Percentiles rank a stretch among this genome's conserved stretches.
These are phyloP conservation scores for Procambarus clarkii DNA, from an alignment of 1,140 invertebrate genomes.

Conservation along the genomic window DNA sequence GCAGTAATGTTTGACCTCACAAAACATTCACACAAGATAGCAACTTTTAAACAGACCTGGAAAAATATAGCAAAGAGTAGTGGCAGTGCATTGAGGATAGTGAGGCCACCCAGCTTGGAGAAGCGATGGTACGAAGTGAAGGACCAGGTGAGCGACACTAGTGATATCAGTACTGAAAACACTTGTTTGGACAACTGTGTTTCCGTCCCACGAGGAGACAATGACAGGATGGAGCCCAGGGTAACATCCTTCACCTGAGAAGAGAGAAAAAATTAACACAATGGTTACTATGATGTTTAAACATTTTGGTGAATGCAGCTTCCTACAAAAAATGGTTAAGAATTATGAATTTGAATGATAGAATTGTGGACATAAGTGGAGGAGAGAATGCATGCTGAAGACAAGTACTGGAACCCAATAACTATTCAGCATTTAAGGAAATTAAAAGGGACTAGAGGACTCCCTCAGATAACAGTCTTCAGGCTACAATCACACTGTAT, in stretches of 20 bases:
- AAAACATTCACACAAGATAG: no score
- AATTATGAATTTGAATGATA: no score
- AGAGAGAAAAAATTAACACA: background rate
- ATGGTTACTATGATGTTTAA: background rate
- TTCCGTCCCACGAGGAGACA: slow-evolving; percentile 64
- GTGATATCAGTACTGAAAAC: slow-evolving; percentile 71
- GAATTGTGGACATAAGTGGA: no score
- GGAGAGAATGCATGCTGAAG: no score
- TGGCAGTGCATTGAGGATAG: slow-evolving; percentile 70
- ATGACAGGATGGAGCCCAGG: slow-evolving; percentile 65
- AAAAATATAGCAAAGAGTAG: slow-evolving; percentile 72
- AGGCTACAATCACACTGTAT: no score
- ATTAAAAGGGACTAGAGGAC: no score
- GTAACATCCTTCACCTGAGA: slow-evolving; percentile 69
- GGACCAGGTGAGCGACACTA: slow-evolving; percentile 71
- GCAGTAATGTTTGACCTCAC: no score
- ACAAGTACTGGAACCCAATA: no score
- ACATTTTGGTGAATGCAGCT: no score
- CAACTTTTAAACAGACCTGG: slow-evolving; percentile 49
- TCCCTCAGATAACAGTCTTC: no score
- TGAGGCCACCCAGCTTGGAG: slow-evolving; percentile 72
- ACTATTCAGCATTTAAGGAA: no score
- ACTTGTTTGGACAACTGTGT: slow-evolving; percentile 71
- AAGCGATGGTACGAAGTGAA: slow-evolving; percentile 73
- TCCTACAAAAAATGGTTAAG: no score